A percentile compares a stretch with the other conserved stretches of the same genome.
Conservation (phyloP, 1,140 invertebrate genomes). For the Caerostris darwini region DNA sequence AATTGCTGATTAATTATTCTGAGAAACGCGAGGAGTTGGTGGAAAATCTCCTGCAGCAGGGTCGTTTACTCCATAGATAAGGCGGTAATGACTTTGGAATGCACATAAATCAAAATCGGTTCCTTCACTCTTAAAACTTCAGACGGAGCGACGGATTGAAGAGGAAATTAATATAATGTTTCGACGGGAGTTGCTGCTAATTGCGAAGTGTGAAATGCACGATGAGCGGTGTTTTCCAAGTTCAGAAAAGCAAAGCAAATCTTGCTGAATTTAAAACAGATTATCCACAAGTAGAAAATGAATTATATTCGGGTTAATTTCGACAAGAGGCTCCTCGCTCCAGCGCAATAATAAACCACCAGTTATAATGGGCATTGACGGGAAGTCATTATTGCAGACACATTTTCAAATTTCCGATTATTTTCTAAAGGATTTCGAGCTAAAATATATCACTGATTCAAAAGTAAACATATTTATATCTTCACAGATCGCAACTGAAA, state of each 20-base stretch:
- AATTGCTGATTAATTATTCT: constrained; percentile 68
- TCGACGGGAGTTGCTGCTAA: constrained; percentile 28
- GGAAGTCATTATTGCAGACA: too few relatives aligned
- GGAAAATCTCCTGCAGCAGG: constrained; percentile 24
- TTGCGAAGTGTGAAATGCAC: background rate
- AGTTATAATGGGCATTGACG: background rate
- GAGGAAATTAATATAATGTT: constrained; percentile 64
- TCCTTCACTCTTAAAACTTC: constrained; percentile 46
- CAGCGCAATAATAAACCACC: background rate
- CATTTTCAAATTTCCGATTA: too few relatives aligned
- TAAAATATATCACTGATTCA: too few relatives aligned
- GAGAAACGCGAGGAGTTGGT: constrained; percentile 46
- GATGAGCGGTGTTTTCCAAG: constrained; percentile 12
- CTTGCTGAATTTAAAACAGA: constrained; percentile 19
- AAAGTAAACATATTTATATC: too few relatives aligned
- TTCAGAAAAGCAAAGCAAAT: constrained; percentile 3
- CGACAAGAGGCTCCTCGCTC: background rate
- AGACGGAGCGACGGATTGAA: constrained; percentile 38
- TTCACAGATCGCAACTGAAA: too few relatives aligned
- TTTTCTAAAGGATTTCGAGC: too few relatives aligned
- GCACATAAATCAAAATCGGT: constrained; percentile 67
- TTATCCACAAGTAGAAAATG: constrained; percentile 1
- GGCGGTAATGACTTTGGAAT: constrained; percentile 62
- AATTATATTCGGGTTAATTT: background rate
- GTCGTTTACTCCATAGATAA: constrained; percentile 46